phyloP scores from a whole-genome alignment of 2,113 vertebrate species.

The Gobio gobio region DNA sequence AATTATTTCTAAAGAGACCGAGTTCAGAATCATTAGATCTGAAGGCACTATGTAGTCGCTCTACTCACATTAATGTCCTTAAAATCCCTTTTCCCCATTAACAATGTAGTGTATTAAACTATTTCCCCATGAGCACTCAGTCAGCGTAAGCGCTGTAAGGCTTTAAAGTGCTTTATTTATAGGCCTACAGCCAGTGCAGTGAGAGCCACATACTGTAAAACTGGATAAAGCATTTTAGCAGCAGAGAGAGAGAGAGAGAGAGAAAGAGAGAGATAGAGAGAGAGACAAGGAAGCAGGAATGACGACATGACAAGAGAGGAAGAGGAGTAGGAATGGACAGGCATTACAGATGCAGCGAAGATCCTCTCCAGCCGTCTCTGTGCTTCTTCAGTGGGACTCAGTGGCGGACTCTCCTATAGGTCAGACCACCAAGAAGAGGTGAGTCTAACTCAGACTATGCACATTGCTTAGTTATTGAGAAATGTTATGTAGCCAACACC shows the following conservation, averaged over 20 bases:
- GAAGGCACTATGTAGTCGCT: neutral
- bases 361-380: constrained; percentile 91
- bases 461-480: neutral
- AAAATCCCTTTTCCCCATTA: constrained; percentile 2
- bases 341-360: constrained; percentile 87
- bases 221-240: neutral
- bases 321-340: neutral
- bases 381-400: constrained; percentile 85
- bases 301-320: neutral
- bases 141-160: neutral
- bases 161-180: constrained; percentile 10
- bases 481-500: neutral
- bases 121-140: neutral
- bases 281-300: neutral
- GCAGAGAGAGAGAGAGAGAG: neutral
- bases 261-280: neutral
- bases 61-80: neutral
- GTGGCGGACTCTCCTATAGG: constrained; percentile 79
- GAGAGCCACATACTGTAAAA: neutral
- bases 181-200: constrained; percentile 20
- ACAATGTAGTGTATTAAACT: neutral
- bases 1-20: neutral
- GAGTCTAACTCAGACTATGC: constrained; percentile 34
- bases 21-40: neutral
- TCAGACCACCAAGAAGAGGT: constrained; percentile 79